Base-by-base conservation (phyloP, 2,113 vertebrate species). In the Rhineura floridana region DNA sequence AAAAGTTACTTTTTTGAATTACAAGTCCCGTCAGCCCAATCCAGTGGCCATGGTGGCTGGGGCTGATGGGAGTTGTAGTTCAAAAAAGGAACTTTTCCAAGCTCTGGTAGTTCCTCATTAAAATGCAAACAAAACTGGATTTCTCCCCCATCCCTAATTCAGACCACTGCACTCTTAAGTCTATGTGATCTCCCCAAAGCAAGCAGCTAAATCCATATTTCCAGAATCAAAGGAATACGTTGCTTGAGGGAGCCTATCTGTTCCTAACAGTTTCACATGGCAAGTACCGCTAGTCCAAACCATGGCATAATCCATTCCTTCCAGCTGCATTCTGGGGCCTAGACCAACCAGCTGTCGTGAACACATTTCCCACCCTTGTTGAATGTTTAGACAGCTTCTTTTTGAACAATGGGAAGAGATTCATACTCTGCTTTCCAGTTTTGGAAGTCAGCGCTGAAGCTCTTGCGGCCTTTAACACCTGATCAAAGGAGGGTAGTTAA, bases 371-470 rank as follows among this genome's bases (percentile, higher is more conserved):
- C 30, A 75, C 44, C 30, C 17, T 44, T 36, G 63, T 19, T 39
- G 1, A 8, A 4, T 48, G 6, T 87, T 75, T n/a, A 23, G 50
- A n/a, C 39, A 36, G 6, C 55, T 11, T 19, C 46, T 25, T 25
- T 59, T 23, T 76, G 10, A 0, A 1, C 2, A 30, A 1, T 0
- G 12, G n/a, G 1, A 3, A 72, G 63, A 72, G 2, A 0, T 30
- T 30, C 1, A 5, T 7, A 19, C 70, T 59, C 0, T 2, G 19
- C 33, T 83, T 69, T 72, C 15, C 28, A 1, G 3, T 4, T 63
- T 12, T 12, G 23, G 17, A 4, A 46, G 30, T 0, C 46, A 0
- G 0, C 0, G 69, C 2, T 59, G 3, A 52, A 50, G 0, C 0
- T 59, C 0, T 30, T 3, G 39, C 15, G 2, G 10, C 9, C 36